Conservation (phyloP, 2,113 vertebrate genomes). For the Hypanus sabinus region DNA sequence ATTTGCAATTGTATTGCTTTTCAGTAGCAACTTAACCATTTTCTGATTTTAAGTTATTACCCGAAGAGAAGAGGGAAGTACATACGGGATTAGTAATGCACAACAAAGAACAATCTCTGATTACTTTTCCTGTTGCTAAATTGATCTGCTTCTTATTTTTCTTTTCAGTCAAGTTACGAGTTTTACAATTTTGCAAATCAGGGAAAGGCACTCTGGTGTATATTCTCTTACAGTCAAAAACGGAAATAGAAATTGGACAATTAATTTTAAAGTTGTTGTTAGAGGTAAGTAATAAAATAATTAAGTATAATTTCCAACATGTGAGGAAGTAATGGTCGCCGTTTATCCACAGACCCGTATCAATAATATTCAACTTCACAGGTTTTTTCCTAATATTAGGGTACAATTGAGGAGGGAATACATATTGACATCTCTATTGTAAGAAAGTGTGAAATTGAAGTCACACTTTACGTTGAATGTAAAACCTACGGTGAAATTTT, state of each 20-base stretch:
- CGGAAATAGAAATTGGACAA: slow-evolving; percentile 46
- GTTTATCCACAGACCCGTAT: not conserved
- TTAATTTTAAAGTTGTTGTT: slow-evolving; percentile 60
- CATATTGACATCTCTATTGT: not conserved
- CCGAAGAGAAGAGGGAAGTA: not conserved
- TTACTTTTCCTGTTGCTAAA: not conserved
- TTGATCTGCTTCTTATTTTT: slow-evolving; percentile 8
- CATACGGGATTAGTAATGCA: not conserved
- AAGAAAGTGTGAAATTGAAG: not conserved
- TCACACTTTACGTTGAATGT: not conserved
- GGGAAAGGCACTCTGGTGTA: slow-evolving; percentile 59
- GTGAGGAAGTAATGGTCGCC: not conserved
- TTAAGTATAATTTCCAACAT: not conserved
- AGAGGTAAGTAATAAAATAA: slow-evolving; percentile 51
- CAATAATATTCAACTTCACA: not conserved
- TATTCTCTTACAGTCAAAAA: slow-evolving; percentile 58
- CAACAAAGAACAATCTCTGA: not conserved
- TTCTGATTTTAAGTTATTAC: not conserved
- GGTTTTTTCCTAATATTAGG: not conserved
- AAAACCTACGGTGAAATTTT: not conserved
- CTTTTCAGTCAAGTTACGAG: slow-evolving; percentile 50
- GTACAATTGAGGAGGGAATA: not conserved
- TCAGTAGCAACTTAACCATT: not conserved
- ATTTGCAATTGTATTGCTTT: not conserved
- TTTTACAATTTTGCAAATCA: slow-evolving; percentile 54